Percentiles rank a stretch among this genome's conserved stretches.
phyloP scores from a whole-genome alignment of 92 coral and sea anemone species.

The Paramuricea clavata region DNA sequence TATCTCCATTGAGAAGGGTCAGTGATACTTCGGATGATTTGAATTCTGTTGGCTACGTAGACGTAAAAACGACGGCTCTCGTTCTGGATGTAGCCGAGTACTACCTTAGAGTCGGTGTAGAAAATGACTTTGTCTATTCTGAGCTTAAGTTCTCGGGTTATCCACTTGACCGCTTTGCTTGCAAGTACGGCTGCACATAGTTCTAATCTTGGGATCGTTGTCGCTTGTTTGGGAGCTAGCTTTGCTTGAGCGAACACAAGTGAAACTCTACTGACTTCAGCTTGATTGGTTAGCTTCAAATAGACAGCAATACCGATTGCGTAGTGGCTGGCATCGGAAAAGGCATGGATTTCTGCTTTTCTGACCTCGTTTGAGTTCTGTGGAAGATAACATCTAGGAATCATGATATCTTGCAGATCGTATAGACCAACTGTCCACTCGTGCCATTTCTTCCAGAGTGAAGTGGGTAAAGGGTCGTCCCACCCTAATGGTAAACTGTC shows the following conservation, averaged over 20 bases:
- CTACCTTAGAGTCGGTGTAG: no score
- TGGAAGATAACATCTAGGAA: slow-evolving; percentile 43
- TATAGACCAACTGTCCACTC: slow-evolving; percentile 25
- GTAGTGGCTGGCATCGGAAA: slow-evolving; percentile 51
- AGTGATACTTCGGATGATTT: no score
- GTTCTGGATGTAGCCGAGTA: slow-evolving; percentile 59
- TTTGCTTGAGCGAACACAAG: slow-evolving; percentile 43
- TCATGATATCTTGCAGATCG: slow-evolving; percentile 31
- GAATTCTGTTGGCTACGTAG: no score
- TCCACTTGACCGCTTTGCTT: slow-evolving; percentile 36
- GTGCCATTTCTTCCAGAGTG: slow-evolving; percentile 24
- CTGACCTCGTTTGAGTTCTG: not conserved
- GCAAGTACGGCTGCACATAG: slow-evolving; percentile 63
- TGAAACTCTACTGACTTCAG: not conserved
- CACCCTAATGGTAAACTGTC: slow-evolving; percentile 42
- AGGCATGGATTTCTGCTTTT: slow-evolving; percentile 49
- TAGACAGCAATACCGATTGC: slow-evolving; percentile 51
- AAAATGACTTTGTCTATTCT: slow-evolving; percentile 35
- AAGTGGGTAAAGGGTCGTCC: slow-evolving; percentile 63
- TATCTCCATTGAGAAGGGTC: no score
- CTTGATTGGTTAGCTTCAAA: slow-evolving; percentile 14
- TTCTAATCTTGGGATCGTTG: slow-evolving; percentile 71
- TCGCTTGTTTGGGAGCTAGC: slow-evolving; percentile 45
- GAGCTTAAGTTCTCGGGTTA: slow-evolving; percentile 46
- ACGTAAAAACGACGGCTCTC: slow-evolving; percentile 59